A percentile compares a stretch with the other conserved stretches of the same genome.
These are phyloP conservation scores for Naso thynnoides DNA, from an alignment of 2,797 vertebrate genomes.

Conservation along the genomic window DNA sequence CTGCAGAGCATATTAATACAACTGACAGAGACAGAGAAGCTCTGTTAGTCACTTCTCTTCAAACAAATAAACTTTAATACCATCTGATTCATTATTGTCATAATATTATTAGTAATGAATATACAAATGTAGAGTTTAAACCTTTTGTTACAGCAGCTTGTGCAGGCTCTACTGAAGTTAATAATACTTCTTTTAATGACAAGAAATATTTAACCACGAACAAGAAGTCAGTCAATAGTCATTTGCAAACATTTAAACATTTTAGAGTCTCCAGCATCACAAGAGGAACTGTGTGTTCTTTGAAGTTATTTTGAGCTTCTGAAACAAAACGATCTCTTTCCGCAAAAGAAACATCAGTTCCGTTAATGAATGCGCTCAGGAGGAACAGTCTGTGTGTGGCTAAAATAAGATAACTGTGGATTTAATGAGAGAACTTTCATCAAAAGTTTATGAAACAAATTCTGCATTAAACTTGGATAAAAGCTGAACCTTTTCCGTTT, in stretches of 20 bases:
- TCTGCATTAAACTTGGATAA: not conserved
- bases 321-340: constrained; percentile 9
- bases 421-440: constrained; percentile 17
- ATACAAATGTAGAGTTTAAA: not conserved
- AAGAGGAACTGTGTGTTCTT: not conserved
- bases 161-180: not conserved
- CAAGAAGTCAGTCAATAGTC: constrained; percentile 20
- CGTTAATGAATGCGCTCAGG: constrained; percentile 17
- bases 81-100: not conserved
- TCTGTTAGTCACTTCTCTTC: not conserved
- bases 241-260: not conserved
- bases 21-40: not conserved
- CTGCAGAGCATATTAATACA: not conserved
- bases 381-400: constrained; percentile 9
- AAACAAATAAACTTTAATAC: not conserved
- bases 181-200: not conserved
- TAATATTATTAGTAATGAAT: not conserved
- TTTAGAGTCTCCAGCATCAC: not conserved
- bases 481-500: not conserved
- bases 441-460: constrained; percentile 13
- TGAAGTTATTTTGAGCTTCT: constrained; percentile 7
- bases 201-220: constrained; percentile 9
- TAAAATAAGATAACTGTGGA: constrained; percentile 17
- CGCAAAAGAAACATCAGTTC: constrained; percentile 1
- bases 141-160: too few species aligned